Conservation (phyloP, 1,140 invertebrate genomes). For the Pseudomyrmex concolor region DNA sequence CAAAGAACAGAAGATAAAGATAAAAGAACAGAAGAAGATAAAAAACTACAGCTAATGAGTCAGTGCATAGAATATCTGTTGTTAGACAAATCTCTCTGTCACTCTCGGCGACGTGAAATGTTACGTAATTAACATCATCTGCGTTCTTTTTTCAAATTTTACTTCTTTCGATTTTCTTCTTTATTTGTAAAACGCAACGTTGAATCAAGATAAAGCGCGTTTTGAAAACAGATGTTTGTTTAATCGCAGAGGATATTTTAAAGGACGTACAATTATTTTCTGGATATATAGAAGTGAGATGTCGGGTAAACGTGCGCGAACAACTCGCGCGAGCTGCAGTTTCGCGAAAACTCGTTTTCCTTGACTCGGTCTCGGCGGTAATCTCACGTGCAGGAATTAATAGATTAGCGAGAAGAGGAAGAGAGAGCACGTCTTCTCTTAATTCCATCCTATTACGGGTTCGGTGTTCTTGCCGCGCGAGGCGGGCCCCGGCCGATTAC, state of each 20-base stretch:
- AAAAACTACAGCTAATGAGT: not conserved
- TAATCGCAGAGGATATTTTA: no score
- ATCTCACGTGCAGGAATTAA: conserved; percentile 82
- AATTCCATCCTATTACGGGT: conserved; percentile 81
- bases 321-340: conserved; percentile 22
- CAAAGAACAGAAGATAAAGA: not conserved
- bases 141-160: not conserved
- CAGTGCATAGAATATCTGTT: not conserved
- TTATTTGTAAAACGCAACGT: no score
- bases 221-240: no score
- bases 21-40: not conserved
- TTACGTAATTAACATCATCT: not conserved
- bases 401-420: conserved; percentile 79
- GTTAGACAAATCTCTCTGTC: not conserved
- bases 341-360: conserved; percentile 80
- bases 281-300: not conserved
- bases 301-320: not conserved
- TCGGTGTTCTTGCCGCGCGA: conserved; percentile 75
- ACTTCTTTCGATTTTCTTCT: not conserved
- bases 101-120: not conserved
- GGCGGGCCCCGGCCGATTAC: conserved; percentile 80
- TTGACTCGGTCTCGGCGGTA: conserved; percentile 76
- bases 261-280: not conserved
- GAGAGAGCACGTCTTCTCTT: conserved; percentile 82
- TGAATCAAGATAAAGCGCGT: no score